phyloP scores from a whole-genome alignment of 2,888 invertebrate genomes.

The Arenicola marina region DNA sequence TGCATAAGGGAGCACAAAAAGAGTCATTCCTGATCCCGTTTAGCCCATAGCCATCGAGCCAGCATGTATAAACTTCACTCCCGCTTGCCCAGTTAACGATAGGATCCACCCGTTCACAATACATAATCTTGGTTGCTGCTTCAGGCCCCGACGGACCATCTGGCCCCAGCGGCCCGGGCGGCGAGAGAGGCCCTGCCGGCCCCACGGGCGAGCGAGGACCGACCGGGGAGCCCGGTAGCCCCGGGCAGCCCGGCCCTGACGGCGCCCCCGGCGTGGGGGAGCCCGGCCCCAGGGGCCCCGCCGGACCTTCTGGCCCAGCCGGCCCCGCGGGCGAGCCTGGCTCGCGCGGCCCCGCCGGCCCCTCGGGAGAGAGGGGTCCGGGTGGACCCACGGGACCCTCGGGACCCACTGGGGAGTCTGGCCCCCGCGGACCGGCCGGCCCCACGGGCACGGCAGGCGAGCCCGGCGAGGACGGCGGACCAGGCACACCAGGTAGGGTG shows the following conservation, averaged over 20 bases:
- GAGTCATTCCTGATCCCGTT: no score
- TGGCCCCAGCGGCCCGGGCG: constrained; percentile 18
- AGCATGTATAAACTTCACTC: no score
- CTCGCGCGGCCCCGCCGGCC: neutral
- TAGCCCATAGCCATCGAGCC: no score
- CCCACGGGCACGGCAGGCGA: no score
- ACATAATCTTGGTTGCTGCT: no score
- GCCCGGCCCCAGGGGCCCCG: constrained; percentile 4
- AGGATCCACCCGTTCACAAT: no score
- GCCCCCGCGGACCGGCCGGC: constrained; percentile 17
- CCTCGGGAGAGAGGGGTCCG: constrained; percentile 29
- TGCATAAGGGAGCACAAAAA: no score
- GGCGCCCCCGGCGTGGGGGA: constrained; percentile 9
- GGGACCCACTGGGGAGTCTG: constrained; percentile 8
- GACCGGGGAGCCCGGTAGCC: constrained; percentile 21
- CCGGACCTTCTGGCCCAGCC: constrained; percentile 4
- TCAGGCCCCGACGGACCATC: constrained; percentile 15
- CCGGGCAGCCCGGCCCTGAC: constrained; percentile 11
- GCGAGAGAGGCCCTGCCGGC: constrained; percentile 7
- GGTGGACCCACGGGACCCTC: constrained; percentile 4
- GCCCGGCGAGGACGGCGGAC: no score
- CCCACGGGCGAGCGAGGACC: constrained; percentile 11
- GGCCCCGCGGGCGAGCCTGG: constrained; percentile 10
- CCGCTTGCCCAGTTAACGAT: no score
- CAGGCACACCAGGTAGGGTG: no score